Evolutionary conservation across 2,113 vertebrate species (phyloP), one percentile per base, ranked within the genome.

Genomic region (Passer montanus): DNA sequence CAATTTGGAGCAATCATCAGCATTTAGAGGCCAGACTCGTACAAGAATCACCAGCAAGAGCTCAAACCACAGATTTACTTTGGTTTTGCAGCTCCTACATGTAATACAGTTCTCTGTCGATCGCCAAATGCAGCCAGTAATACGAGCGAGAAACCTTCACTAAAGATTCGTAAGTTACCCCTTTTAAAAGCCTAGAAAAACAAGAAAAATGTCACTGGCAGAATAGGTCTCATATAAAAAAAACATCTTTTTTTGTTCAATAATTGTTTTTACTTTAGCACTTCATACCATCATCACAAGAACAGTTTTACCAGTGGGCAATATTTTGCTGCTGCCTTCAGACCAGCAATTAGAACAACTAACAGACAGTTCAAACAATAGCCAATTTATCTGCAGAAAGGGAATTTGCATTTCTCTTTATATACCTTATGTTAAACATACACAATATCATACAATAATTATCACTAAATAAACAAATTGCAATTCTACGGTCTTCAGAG

Each of bases 321-420:
- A 20, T 84, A 82, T 92, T 89, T 95, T 78, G 60, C 90, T 84
- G 78, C 75, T 87, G 83, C 80, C 76, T 94, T 92, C 55, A 84
- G 60, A 84, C 35, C 63, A 67, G 75, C 92, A 80, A 69, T 81
- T 93, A 94, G 60, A 95, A 60, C 49, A 88, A 62, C 88, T 81
- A 94, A 75, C 79, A 94, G 66, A 68, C 47, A 90, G 76, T 46
- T 49, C 73, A 88, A 64, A 90, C 72, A 95, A 81, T 17, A 75
- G 76, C 23, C 26, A 72, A 49, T 93, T 90, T 84, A 84, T 64
- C 74, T 68, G 41, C 49, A 76, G 56, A 64, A 89, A 74, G 13
- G 22, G 33, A 80, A 88, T 77, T 68, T 91, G 72, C 52, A 70
- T 86, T 91, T 94, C 35, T 88, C 77, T 75, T 85, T 69, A 53